Conservation (phyloP, 2,888 invertebrate genomes). For the Timema cristinae region DNA sequence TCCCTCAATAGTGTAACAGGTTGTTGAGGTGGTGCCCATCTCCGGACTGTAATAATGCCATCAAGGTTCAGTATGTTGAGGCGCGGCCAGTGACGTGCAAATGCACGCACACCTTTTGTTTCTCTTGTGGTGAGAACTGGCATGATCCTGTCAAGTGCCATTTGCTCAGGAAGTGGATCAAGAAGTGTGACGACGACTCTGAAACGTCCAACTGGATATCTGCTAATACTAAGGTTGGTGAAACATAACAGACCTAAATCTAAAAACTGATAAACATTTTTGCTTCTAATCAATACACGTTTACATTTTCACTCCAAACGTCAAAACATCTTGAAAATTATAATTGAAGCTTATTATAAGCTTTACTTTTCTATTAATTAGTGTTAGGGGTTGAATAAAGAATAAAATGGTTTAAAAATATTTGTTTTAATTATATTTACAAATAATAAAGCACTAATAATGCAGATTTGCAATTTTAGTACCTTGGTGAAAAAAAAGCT, state of each 20-base stretch:
- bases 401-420: no score
- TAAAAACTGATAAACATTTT: not conserved
- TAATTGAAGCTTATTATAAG: not conserved
- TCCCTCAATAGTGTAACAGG: slow-evolving; percentile 74
- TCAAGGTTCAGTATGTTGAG: slow-evolving; percentile 88
- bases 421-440: no score
- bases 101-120: slow-evolving; percentile 92
- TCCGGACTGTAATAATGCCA: slow-evolving; percentile 94
- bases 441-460: no score
- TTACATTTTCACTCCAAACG: no score
- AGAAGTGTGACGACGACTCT: slow-evolving; percentile 98
- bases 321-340: not conserved
- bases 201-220: slow-evolving; percentile 99
- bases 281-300: no score
- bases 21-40: slow-evolving; percentile 97
- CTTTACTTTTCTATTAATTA: slow-evolving; percentile 7
- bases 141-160: slow-evolving; percentile 97
- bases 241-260: not conserved
- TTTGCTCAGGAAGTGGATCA: slow-evolving; percentile 92
- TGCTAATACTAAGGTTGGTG: slow-evolving; percentile 86
- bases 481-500: no score
- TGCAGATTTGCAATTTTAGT: no score
- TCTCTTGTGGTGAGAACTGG: slow-evolving; percentile 95
- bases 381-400: not conserved
- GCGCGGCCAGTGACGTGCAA: slow-evolving; percentile 88